Percentiles rank a stretch among this genome's conserved stretches.
Evolutionary conservation across 2,797 vertebrate species (phyloP).

Genomic region (Gastrophryne carolinensis): DNA sequence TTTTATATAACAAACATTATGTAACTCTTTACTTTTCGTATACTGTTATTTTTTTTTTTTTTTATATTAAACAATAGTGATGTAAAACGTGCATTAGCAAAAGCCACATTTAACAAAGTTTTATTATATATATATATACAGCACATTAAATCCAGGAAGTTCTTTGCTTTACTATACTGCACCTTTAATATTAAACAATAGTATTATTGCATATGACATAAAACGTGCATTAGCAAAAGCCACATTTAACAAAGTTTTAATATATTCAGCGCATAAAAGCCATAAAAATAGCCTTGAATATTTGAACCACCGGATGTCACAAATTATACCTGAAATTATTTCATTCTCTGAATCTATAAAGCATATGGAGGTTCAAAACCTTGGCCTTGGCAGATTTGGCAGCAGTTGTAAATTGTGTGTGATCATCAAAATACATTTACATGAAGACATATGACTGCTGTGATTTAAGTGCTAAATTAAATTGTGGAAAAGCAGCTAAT

Average conservation of each 20-base stretch:
- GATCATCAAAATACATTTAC: slow-evolving; percentile 60
- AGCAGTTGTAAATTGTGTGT: slow-evolving; percentile 58
- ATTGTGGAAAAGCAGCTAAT: slow-evolving; percentile 45
- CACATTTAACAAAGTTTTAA: background rate
- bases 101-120: background rate
- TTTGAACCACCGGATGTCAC: slow-evolving; percentile 3
- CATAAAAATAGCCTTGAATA: slow-evolving; percentile 15
- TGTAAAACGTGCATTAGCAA: background rate
- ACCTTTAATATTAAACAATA: background rate
- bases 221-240: background rate
- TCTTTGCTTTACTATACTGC: background rate
- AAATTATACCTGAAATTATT: slow-evolving; percentile 31
- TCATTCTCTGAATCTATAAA: slow-evolving; percentile 49
- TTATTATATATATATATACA: background rate
- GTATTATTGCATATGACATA: background rate
- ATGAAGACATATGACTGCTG: slow-evolving; percentile 59
- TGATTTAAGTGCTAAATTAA: slow-evolving; percentile 55
- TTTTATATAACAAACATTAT: no score
- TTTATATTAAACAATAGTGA: background rate
- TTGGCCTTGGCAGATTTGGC: slow-evolving; percentile 56
- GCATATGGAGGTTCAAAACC: slow-evolving; percentile 56
- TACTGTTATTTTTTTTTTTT: no score
- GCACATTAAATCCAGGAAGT: background rate
- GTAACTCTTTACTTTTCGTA: no score
- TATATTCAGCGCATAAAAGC: background rate